These are phyloP conservation scores for Empis livida DNA, from an alignment of 2,888 invertebrate genomes.

Conservation along the genomic window DNA sequence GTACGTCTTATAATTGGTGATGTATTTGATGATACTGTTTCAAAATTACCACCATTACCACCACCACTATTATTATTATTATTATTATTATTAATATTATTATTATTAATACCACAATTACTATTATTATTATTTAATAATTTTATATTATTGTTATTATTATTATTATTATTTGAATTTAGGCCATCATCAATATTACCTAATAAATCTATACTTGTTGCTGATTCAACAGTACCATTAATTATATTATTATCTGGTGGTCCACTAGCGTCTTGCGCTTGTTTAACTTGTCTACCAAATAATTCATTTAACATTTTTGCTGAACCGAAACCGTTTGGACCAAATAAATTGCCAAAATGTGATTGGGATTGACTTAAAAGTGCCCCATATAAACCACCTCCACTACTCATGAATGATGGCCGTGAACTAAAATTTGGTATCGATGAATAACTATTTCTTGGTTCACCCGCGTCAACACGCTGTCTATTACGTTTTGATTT, in stretches of 20 bases:
- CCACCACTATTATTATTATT: constrained; percentile 1
- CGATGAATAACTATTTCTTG: constrained; percentile 82
- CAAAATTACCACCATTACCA: constrained; percentile 9
- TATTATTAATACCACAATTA: not conserved
- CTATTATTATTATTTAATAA: constrained; percentile 14
- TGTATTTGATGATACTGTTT: constrained; percentile 14
- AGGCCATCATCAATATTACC: constrained; percentile 18
- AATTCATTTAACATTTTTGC: constrained; percentile 87
- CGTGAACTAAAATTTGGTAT: constrained; percentile 64
- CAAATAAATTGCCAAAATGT: constrained; percentile 63
- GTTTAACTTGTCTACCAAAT: constrained; percentile 66
- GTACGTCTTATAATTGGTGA: constrained; percentile 20
- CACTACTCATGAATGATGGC: constrained; percentile 71
- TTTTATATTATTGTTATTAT: constrained; percentile 3
- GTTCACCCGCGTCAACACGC: constrained; percentile 93
- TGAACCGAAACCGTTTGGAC: constrained; percentile 72
- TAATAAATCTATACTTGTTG: constrained; percentile 34
- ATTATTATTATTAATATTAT: constrained; percentile 3
- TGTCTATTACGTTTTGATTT: constrained; percentile 82
- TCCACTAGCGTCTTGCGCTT: constrained; percentile 47
- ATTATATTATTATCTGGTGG: constrained; percentile 37
- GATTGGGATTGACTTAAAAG: constrained; percentile 69
- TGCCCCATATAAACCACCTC: constrained; percentile 77
- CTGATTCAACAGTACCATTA: constrained; percentile 30
- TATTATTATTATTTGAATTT: constrained; percentile 13